These are phyloP conservation scores for Kryphioiulus occultus DNA, from an alignment of 2,888 invertebrate species.

Conservation along the genomic window DNA sequence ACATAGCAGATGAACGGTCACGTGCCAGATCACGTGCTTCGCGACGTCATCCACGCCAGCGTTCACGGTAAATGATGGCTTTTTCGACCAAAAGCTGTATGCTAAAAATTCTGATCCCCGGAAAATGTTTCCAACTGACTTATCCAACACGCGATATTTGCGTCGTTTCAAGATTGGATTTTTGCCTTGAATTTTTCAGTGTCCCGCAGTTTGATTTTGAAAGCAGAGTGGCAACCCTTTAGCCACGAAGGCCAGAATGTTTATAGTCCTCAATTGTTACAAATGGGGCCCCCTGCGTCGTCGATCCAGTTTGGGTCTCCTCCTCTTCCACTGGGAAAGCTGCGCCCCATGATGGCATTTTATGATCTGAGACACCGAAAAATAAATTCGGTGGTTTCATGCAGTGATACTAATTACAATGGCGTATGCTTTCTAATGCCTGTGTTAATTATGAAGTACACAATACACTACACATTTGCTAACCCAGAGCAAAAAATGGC, in stretches of 20 bases:
- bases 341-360: not conserved
- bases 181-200: not conserved
- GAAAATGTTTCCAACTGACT: not conserved
- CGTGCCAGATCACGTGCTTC: too few species aligned
- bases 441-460: not conserved
- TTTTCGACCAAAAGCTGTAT: too few species aligned
- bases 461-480: not conserved
- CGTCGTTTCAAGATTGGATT: not conserved
- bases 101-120: too few species aligned
- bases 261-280: not conserved
- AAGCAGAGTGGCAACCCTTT: not conserved
- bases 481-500: not conserved
- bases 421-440: not conserved
- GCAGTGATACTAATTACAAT: constrained; percentile 1
- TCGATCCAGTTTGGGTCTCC: not conserved
- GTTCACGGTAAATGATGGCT: too few species aligned
- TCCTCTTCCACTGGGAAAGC: not conserved
- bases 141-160: not conserved
- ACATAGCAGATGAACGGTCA: too few species aligned
- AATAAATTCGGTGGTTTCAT: constrained; percentile 7
- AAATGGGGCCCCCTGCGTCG: not conserved
- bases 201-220: not conserved
- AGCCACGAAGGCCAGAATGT: not conserved
- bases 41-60: too few species aligned
- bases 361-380: constrained; percentile 17